phyloP scores from a whole-genome alignment of 2,113 vertebrate species.

The Corydoras sp. region DNA sequence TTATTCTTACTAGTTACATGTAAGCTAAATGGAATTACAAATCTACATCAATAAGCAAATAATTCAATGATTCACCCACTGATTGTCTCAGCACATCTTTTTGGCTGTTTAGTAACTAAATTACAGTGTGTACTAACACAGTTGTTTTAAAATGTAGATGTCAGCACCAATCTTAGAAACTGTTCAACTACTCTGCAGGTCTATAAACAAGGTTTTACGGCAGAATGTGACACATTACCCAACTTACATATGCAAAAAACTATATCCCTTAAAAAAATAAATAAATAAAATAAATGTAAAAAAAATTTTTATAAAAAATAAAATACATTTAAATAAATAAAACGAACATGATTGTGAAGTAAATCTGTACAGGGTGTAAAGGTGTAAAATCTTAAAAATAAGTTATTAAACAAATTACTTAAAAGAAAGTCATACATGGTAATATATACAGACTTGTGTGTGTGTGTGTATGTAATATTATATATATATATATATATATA shows the following conservation, averaged over 20 bases:
- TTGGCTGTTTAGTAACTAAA: conserved; percentile 44
- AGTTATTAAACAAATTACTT: background rate
- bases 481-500: too few relatives aligned
- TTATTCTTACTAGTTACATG: too few relatives aligned
- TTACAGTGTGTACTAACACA: conserved; percentile 33
- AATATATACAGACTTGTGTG: too few relatives aligned
- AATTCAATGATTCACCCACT: too few relatives aligned
- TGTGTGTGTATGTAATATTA: too few relatives aligned
- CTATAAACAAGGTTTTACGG: conserved; percentile 34
- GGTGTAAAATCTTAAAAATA: background rate
- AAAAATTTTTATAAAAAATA: too few relatives aligned
- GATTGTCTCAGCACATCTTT: conserved; percentile 3
- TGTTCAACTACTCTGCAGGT: conserved; percentile 37
- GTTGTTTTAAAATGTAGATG: conserved; percentile 21
- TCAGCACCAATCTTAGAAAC: conserved; percentile 44
- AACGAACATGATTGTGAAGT: too few relatives aligned
- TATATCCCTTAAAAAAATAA: background rate
- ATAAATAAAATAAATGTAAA: background rate
- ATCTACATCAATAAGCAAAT: too few relatives aligned
- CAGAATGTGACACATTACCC: conserved; percentile 50
- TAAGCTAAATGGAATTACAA: too few relatives aligned
- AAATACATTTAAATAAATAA: background rate
- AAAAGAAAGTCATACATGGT: too few relatives aligned
- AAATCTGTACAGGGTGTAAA: too few relatives aligned
- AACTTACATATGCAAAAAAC: conserved; percentile 17